These are phyloP conservation scores for Drosophila triauraria DNA, from an alignment of 1,140 invertebrate species.

Conservation along the genomic window DNA sequence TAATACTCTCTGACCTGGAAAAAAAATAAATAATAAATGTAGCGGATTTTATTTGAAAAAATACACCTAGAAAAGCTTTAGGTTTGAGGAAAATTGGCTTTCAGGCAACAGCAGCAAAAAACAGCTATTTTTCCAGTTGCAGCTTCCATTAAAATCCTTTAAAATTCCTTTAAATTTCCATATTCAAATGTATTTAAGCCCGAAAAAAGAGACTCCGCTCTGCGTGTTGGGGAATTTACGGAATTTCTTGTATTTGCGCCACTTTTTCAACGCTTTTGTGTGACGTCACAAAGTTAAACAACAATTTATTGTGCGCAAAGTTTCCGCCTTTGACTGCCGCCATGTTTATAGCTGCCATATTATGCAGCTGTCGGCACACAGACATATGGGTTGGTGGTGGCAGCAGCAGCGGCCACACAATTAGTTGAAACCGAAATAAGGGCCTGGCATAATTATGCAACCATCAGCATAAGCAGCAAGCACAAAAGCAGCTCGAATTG, in stretches of 20 bases:
- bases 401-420: slow-evolving; percentile 8
- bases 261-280: slow-evolving; percentile 25
- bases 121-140: too few species aligned
- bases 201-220: neutral
- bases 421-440: slow-evolving; percentile 17
- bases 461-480: slow-evolving; percentile 9
- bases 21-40: neutral
- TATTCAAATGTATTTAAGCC: neutral
- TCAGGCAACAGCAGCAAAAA: too few species aligned
- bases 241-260: slow-evolving; percentile 8
- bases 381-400: neutral
- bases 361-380: slow-evolving; percentile 36
- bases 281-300: slow-evolving; percentile 35
- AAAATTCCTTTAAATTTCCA: neutral
- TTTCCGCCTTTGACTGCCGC: slow-evolving; percentile 33
- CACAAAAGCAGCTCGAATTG: slow-evolving; percentile 7
- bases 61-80: too few species aligned
- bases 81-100: too few species aligned
- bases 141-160: neutral
- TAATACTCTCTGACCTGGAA: slow-evolving; percentile 16
- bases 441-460: slow-evolving; percentile 24
- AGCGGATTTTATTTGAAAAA: neutral
- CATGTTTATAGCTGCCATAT: slow-evolving; percentile 9
- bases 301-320: slow-evolving; percentile 30
- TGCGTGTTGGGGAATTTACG: neutral